These are phyloP conservation scores for Montipora foliosa DNA, from an alignment of 64 coral and sea anemone genomes.

Conservation along the genomic window DNA sequence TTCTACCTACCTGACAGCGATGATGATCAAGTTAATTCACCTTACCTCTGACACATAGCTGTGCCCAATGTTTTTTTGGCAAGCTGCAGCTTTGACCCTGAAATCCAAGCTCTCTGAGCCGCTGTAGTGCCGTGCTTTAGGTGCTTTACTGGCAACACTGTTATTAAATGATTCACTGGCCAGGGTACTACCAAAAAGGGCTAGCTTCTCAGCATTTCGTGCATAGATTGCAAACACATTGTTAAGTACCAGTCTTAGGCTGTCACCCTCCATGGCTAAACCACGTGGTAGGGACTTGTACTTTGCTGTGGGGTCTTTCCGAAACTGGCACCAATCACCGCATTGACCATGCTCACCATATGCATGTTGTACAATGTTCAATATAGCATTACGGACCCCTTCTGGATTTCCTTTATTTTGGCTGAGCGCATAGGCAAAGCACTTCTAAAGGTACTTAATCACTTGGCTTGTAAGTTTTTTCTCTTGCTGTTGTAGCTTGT, in stretches of 20 bases:
- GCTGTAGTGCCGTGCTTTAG: slow-evolving; percentile 8
- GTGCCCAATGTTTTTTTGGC: slow-evolving; percentile 35
- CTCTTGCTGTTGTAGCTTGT: slow-evolving; percentile 19
- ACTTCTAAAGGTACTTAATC: slow-evolving; percentile 14
- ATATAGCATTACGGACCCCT: not conserved
- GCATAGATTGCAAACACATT: not conserved
- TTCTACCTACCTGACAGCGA: not conserved
- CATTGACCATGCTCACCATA: slow-evolving; percentile 39
- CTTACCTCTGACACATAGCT: slow-evolving; percentile 7
- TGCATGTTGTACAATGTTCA: slow-evolving; percentile 32
- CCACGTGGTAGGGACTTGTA: slow-evolving; percentile 24
- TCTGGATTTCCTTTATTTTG: slow-evolving; percentile 44
- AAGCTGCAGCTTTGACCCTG: slow-evolving; percentile 4
- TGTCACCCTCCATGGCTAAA: slow-evolving; percentile 1
- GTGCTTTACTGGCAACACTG: slow-evolving; percentile 27
- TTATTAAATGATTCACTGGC: slow-evolving; percentile 50
- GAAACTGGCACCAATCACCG: slow-evolving; percentile 30
- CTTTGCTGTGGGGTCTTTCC: slow-evolving; percentile 14
- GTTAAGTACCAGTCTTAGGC: not conserved
- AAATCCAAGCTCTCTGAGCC: slow-evolving; percentile 40
- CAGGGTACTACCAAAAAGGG: slow-evolving; percentile 18
- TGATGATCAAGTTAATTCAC: not conserved
- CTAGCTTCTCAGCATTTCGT: slow-evolving; percentile 44
- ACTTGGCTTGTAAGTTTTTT: slow-evolving; percentile 23
- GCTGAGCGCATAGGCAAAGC: slow-evolving; percentile 22